Evolutionary conservation across 2,113 vertebrate species (phyloP), one percentile per base, ranked within the genome.

Genomic region (Zosterops japonicus): DNA sequence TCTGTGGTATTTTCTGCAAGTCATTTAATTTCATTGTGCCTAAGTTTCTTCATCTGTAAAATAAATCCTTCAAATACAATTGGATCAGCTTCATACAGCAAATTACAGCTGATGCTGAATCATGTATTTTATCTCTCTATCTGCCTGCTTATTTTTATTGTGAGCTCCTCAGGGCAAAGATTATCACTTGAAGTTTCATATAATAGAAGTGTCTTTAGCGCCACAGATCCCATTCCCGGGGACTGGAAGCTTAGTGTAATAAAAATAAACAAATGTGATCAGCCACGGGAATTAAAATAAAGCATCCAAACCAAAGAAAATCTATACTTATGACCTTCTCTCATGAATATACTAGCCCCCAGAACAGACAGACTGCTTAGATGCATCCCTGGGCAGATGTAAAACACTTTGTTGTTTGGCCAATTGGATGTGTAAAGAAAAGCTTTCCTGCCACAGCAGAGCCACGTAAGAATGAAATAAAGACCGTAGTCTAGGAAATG

Each of bases 61-160:
- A 96, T 92, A 96, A 97, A 97, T 94, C 95, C 74, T 96, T 94
- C 86, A 81, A 84, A 95, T 91, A 92, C 91, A 94, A 96, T 95
- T 90, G 91, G 91, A 94, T 95, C 89, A 91, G 91, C 91, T 94
- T 93, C 96, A 95, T 87, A 81, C 89, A 95, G 91, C 95, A 97
- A 96, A 96, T 96, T 95, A 87, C 68, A 91, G 92, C 91, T 89
- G 86, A 96, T 95, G 93, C 94, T 94, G 95, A 96, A 95, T 97
- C 95, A 95, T 95, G 93, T 94, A 89, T 95, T 96, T 96, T 97
- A 96, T 96, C 85, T 97, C 83, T 91, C 78, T 93, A 70, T 95
- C 69, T 88, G 84, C 70, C 91, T 96, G 87, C 82, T 91, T 95
- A 93, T 95, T 95, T 96, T 95, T 92, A 96, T 93, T 90, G 93